Percentiles rank a stretch among this genome's conserved stretches.
Conservation (phyloP, 2,113 vertebrate genomes). For the Notechis scutatus region DNA sequence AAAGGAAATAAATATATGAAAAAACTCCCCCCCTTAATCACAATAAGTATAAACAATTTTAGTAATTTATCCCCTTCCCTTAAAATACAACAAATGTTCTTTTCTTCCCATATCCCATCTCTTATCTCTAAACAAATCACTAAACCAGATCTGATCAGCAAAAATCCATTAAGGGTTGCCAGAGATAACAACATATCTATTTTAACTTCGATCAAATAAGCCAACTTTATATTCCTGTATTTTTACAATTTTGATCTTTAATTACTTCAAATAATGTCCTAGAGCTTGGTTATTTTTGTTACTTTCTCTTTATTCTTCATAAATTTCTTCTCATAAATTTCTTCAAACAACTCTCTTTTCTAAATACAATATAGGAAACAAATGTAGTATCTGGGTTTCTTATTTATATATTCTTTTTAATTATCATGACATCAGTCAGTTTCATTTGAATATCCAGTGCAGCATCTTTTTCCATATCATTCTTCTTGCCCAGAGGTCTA, state of each 20-base stretch:
- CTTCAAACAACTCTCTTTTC: background rate
- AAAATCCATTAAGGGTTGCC: background rate
- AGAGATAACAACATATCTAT: background rate
- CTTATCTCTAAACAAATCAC: background rate
- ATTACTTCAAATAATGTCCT: background rate
- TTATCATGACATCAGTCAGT: background rate
- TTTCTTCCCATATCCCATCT: background rate
- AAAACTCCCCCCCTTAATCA: background rate
- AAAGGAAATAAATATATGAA: background rate
- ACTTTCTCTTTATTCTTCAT: background rate
- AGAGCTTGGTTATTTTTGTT: background rate
- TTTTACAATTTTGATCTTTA: background rate
- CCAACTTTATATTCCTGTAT: background rate
- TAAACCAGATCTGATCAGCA: background rate
- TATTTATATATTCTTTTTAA: background rate
- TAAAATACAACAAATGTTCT: background rate
- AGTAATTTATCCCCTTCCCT: background rate
- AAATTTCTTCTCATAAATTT: background rate
- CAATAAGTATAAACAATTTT: background rate
- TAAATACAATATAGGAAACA: background rate
- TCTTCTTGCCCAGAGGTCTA: background rate
- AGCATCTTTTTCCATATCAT: background rate
- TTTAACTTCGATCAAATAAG: background rate
- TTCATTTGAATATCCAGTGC: background rate
- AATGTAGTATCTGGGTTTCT: background rate